Evolutionary conservation across 2,113 vertebrate genomes (phyloP), one percentile per base, ranked within the genome.

Genomic region (Callithrix jacchus): DNA sequence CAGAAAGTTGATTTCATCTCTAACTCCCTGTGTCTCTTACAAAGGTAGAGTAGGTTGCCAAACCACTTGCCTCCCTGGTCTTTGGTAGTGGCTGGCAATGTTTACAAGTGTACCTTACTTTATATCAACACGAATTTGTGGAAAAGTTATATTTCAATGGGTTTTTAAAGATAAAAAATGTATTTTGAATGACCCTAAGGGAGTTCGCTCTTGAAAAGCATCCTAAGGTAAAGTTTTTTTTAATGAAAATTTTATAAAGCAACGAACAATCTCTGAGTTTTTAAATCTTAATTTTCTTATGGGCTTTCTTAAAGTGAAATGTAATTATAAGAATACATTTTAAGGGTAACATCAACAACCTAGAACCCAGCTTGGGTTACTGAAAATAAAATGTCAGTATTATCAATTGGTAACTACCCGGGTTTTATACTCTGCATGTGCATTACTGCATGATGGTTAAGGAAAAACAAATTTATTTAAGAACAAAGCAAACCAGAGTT

Each of bases 201-300:
- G n/a, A 76, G 13, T 25, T 92, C 52, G 30, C 71, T 97, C 10
- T n/a, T 79, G 52, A 76, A 88, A 86, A 47, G 25, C 30, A 82
- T 87, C 52, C 42, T 66, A 83, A 85, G 30, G 32, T 79, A 85
- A 83, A 89, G 7, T 66, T 40, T 87, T 96, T 81, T 40, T 32
- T 6, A 14, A 54, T n/a, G 73, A 58, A 64, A 35, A 10, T 91
- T 97, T 89, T 73, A 81, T 91, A 91, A 94, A 96, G 68, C 54
- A 52, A 86, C 32, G 54, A 35, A 42, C 13, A 6, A 47, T 77
- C 45, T 93, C 85, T 86, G 89, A 61, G 85, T 96, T 95, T 91
- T 68, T 87, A 93, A 92, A 79, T 83, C 83, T 80, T 93, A 54
- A 61, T 92, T 73, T 96, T 96, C 88, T 32, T 86, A 47, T n/a